A percentile compares a stretch with the other conserved stretches of the same genome.
These are phyloP conservation scores for Melanotaenia pygmaea DNA, from an alignment of 2,797 vertebrate genomes.

Conservation along the genomic window DNA sequence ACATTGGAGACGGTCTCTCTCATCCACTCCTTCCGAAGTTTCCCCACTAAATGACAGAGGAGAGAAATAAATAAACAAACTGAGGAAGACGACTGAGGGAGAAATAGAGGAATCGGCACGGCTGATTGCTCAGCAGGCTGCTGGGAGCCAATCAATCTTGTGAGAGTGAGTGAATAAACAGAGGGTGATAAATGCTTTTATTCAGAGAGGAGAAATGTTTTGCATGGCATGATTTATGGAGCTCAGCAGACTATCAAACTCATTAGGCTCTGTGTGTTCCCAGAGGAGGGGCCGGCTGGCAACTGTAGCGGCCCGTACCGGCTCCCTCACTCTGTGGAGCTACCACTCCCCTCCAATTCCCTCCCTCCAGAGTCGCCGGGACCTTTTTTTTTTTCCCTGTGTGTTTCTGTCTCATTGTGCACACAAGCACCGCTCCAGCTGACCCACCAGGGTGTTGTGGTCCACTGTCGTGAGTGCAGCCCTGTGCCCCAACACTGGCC, in stretches of 20 bases:
- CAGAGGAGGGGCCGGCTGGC: slow-evolving; percentile 89
- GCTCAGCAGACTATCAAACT: slow-evolving; percentile 99
- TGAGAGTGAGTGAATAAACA: slow-evolving; percentile 98
- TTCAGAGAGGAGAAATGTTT: slow-evolving; percentile 99
- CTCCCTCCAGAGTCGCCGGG: slow-evolving; percentile 49
- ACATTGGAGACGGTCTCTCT: slow-evolving; percentile 93
- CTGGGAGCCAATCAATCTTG: slow-evolving; percentile 97
- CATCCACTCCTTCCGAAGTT: slow-evolving; percentile 98
- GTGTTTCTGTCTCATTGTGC: slow-evolving; percentile 59
- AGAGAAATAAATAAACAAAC: slow-evolving; percentile 61
- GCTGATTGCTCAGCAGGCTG: slow-evolving; percentile 92
- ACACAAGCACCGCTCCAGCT: slow-evolving; percentile 44
- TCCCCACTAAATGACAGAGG: slow-evolving; percentile 90
- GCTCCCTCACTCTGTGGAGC: slow-evolving; percentile 59
- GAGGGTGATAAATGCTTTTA: slow-evolving; percentile 99
- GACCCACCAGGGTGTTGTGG: slow-evolving; percentile 55
- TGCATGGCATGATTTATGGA: slow-evolving; percentile 99
- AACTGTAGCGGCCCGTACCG: slow-evolving; percentile 80
- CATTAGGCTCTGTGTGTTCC: slow-evolving; percentile 97
- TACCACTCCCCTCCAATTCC: slow-evolving; percentile 50
- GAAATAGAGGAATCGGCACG: slow-evolving; percentile 82
- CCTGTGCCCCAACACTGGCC: slow-evolving; percentile 49
- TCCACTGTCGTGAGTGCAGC: slow-evolving; percentile 34
- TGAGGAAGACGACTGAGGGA: slow-evolving; percentile 63
- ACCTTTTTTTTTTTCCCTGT: slow-evolving; percentile 14